Percentiles rank a stretch among this genome's conserved stretches.
Conservation (phyloP, 30 jellyfish, hydroid and myxozoan species). For the Haliclystus octoradiatus region DNA sequence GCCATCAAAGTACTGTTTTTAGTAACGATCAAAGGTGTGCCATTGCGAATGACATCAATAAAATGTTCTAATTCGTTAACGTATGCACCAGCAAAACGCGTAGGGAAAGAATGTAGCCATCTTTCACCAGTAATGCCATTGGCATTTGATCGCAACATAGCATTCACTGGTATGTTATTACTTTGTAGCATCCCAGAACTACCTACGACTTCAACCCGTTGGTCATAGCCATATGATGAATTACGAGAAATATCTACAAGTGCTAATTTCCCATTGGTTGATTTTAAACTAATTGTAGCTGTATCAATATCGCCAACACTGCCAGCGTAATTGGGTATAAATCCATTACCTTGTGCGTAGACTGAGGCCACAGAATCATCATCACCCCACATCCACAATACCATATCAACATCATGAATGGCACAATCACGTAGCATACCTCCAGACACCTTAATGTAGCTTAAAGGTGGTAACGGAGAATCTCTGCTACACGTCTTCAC, state of each 20-base stretch:
- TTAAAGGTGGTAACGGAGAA: constrained; percentile 83
- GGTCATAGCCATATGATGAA: constrained; percentile 97
- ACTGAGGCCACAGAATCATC: constrained; percentile 35
- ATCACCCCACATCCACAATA: constrained; percentile 74
- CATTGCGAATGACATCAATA: constrained; percentile 60
- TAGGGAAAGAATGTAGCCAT: constrained; percentile 48
- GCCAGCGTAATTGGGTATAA: constrained; percentile 21
- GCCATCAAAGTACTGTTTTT: constrained; percentile 44
- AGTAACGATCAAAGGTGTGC: constrained; percentile 12
- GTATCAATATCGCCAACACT: constrained; percentile 81
- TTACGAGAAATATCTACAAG: constrained; percentile 59
- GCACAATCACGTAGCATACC: constrained; percentile 97
- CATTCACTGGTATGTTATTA: constrained; percentile 33
- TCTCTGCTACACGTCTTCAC: constrained; percentile 87
- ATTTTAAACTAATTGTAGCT: constrained; percentile 70
- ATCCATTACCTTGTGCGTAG: constrained; percentile 82
- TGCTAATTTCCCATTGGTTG: constrained; percentile 78
- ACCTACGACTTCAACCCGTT: constrained; percentile 87
- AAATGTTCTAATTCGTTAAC: constrained; percentile 66
- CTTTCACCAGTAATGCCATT: constrained; percentile 41
- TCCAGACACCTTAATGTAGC: constrained; percentile 66
- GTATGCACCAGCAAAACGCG: constrained; percentile 64
- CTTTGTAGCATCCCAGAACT: constrained; percentile 87
- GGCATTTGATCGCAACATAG: constrained; percentile 40
- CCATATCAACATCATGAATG: constrained; percentile 82